phyloP scores from a whole-genome alignment of 2,888 invertebrate genomes.

The Terebella lapidaria region DNA sequence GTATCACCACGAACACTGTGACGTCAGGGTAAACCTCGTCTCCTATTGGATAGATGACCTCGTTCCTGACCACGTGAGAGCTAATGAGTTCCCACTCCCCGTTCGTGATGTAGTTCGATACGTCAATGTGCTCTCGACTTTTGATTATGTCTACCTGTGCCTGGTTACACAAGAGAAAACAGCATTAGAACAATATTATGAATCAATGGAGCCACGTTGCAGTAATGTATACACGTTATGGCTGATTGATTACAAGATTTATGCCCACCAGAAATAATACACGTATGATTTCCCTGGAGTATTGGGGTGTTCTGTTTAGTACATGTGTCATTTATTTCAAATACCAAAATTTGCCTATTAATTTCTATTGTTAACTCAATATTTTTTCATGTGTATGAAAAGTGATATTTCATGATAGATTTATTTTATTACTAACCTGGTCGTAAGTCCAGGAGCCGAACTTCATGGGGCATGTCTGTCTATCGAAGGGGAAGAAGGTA shows the following conservation, averaged over 20 bases:
- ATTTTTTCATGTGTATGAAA: too few species aligned
- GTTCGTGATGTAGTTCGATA: conserved; percentile 42
- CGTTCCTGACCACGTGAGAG: conserved; percentile 35
- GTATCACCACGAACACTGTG: conserved; percentile 55
- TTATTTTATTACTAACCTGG: too few species aligned
- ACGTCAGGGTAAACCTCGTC: conserved; percentile 44
- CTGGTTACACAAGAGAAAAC: too few species aligned
- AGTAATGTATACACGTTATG: too few species aligned
- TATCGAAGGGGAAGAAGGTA: conserved; percentile 51
- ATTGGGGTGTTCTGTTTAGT: too few species aligned
- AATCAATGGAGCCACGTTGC: too few species aligned
- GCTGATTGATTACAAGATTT: too few species aligned
- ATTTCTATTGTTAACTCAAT: too few species aligned
- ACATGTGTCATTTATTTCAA: too few species aligned
- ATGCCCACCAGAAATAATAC: too few species aligned
- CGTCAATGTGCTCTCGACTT: conserved; percentile 43
- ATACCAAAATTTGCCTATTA: too few species aligned
- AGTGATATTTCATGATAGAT: background rate
- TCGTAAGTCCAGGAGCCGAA: conserved; percentile 52
- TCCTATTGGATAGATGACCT: conserved; percentile 39
- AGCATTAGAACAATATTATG: conserved; percentile 18
- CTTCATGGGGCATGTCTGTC: conserved; percentile 42
- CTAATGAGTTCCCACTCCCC: conserved; percentile 46
- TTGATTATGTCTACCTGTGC: conserved; percentile 49
- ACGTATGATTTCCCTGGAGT: background rate